These are phyloP conservation scores for Meleagris gallopavo DNA, from an alignment of 2,113 vertebrate species.

Conservation along the genomic window DNA sequence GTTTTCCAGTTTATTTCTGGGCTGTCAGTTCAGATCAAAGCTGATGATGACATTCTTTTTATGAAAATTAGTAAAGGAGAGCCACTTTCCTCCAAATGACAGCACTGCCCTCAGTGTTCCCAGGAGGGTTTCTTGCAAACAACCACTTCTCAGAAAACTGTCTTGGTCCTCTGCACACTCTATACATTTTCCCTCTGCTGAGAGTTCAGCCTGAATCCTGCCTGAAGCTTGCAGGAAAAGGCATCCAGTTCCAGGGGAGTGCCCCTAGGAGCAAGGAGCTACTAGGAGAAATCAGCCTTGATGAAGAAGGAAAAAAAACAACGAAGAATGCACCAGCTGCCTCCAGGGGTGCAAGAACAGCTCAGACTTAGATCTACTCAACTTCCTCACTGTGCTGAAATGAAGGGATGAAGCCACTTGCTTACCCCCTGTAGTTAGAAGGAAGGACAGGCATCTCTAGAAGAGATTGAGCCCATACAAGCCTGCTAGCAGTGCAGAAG, in stretches of 20 bases:
- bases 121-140: not conserved
- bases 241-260: not conserved
- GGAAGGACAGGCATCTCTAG: not conserved
- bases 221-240: accelerated
- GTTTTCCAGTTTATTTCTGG: not conserved
- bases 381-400: not conserved
- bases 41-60: not conserved
- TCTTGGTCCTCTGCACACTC: not conserved
- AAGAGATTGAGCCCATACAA: not conserved
- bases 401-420: not conserved
- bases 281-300: not conserved
- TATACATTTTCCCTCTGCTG: accelerated
- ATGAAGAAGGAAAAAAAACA: not conserved
- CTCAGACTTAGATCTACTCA: accelerated
- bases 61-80: not conserved
- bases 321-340: not conserved
- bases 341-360: not conserved
- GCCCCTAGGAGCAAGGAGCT: not conserved
- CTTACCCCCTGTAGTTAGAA: not conserved
- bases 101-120: not conserved
- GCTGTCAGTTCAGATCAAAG: not conserved
- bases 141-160: constrained; percentile 9
- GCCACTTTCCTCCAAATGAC: not conserved
- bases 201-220: not conserved
- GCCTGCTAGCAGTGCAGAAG: not conserved